These are phyloP conservation scores for Stictocephala bisonia DNA, from an alignment of 2,888 invertebrate genomes.

Conservation along the genomic window DNA sequence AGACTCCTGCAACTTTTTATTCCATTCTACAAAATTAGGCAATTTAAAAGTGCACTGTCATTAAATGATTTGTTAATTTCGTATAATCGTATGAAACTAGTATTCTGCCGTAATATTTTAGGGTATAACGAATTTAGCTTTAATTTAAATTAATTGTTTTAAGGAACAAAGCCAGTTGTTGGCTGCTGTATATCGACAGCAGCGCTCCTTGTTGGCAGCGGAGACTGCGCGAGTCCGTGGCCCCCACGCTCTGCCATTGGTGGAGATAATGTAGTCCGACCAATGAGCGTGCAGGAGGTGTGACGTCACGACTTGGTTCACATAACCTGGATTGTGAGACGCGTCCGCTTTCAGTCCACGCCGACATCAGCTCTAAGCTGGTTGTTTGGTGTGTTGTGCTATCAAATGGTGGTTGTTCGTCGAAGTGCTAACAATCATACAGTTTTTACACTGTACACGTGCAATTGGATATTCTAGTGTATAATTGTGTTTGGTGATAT, in stretches of 20 bases:
- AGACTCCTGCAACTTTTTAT: too few relatives aligned
- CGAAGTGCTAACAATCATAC: conserved; percentile 56
- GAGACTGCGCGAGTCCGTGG: background rate
- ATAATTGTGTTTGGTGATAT: conserved; percentile 43
- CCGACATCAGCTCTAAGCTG: conserved; percentile 43
- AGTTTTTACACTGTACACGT: conserved; percentile 58
- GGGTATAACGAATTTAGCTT: too few relatives aligned
- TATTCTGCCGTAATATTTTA: too few relatives aligned
- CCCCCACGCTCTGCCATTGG: conserved; percentile 24
- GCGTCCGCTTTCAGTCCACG: conserved; percentile 32
- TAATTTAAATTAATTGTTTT: too few relatives aligned
- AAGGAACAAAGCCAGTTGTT: background rate
- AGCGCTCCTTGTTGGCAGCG: background rate
- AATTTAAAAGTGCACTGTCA: too few relatives aligned
- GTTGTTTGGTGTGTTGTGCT: conserved; percentile 19
- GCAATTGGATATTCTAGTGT: conserved; percentile 57
- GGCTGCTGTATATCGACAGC: background rate
- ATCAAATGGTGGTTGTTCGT: conserved; percentile 56
- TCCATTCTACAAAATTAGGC: too few relatives aligned
- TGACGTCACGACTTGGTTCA: conserved; percentile 34
- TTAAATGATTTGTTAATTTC: too few relatives aligned
- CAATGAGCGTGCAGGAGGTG: conserved; percentile 18
- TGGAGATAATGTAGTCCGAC: conserved; percentile 20
- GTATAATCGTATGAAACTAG: too few relatives aligned
- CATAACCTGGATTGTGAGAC: conserved; percentile 26